Conservation (phyloP, 2,888 invertebrate genomes). For the Eilema griseolum region DNA sequence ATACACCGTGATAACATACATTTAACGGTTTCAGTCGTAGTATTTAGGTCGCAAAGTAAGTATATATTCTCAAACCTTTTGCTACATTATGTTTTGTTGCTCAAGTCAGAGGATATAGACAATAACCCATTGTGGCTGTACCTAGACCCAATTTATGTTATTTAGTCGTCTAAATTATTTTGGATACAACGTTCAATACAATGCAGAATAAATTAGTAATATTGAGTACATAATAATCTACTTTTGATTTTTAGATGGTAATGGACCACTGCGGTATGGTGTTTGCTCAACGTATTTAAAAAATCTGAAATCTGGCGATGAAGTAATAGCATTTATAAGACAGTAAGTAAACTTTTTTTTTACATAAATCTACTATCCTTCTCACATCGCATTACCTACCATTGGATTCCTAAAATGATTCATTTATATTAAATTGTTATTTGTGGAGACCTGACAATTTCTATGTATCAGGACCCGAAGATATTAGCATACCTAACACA, state of each 20-base stretch:
- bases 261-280: slow-evolving; percentile 94
- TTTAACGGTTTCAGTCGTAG: slow-evolving; percentile 96
- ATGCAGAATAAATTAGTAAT: too few species aligned
- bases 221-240: too few species aligned
- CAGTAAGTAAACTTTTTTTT: slow-evolving; percentile 85
- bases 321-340: slow-evolving; percentile 92
- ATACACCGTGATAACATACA: slow-evolving; percentile 93
- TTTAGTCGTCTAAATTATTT: too few species aligned
- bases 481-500: not conserved
- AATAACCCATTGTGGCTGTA: too few species aligned
- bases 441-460: not conserved
- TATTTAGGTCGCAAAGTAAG: slow-evolving; percentile 93
- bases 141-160: too few species aligned
- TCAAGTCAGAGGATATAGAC: too few species aligned
- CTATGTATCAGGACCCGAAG: not conserved
- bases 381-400: too few species aligned
- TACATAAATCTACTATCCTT: not conserved
- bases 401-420: too few species aligned
- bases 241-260: slow-evolving; percentile 87
- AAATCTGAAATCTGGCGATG: slow-evolving; percentile 88
- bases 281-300: slow-evolving; percentile 97
- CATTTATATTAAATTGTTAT: not conserved
- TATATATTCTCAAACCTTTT: slow-evolving; percentile 16
- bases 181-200: too few species aligned
- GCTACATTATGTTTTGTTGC: not conserved